Percentiles rank a stretch among this genome's conserved stretches.
These are phyloP conservation scores for Sibirionetta formosa DNA, from an alignment of 2,797 vertebrate genomes.

Conservation along the genomic window DNA sequence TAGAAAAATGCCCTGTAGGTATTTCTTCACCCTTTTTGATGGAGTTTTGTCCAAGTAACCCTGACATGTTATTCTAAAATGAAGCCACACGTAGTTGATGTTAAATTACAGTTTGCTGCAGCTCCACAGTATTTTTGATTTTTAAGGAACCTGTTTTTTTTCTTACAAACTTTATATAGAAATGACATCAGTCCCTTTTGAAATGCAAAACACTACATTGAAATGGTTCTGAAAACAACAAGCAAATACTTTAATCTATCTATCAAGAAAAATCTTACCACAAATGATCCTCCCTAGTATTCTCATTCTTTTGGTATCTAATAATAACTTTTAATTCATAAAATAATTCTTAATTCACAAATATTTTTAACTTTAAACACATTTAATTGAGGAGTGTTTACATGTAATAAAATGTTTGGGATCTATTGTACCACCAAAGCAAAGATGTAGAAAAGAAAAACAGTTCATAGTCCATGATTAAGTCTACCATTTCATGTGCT, in stretches of 20 bases:
- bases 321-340: not conserved
- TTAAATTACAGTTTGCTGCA: not conserved
- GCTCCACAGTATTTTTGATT: not conserved
- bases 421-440: not conserved
- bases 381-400: not conserved
- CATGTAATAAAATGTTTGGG: not conserved
- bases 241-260: not conserved
- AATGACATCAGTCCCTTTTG: not conserved
- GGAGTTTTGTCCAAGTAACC: not conserved
- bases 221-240: not conserved
- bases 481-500: not conserved
- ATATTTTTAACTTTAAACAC: not conserved
- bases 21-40: not conserved
- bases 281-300: not conserved
- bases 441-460: not conserved
- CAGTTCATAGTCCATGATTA: accelerated
- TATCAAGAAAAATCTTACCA: not conserved
- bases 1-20: not conserved
- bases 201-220: not conserved
- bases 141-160: not conserved
- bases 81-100: not conserved
- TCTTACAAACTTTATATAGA: not conserved
- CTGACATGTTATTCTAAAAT: accelerated
- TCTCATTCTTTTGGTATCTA: not conserved
- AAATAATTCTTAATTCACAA: not conserved